Percentiles rank a stretch among this genome's conserved stretches.
phyloP scores from a whole-genome alignment of 2,888 invertebrate species.

The Leptopilina myrica region DNA sequence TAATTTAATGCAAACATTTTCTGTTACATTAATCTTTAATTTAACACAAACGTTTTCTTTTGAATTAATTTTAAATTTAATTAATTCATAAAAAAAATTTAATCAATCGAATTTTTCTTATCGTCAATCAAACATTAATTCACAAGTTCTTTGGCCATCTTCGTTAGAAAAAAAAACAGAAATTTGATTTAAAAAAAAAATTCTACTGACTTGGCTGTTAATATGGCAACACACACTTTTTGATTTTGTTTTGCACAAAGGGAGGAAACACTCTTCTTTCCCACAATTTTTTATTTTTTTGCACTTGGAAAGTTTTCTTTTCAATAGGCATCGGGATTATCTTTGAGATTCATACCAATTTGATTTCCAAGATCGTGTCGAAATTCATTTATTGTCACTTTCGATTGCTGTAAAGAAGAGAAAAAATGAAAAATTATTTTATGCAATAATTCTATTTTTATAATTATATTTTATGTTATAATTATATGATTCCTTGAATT shows the following conservation, averaged over 20 bases:
- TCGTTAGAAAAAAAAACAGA: not conserved
- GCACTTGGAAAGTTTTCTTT: slow-evolving; percentile 33
- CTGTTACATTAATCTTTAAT: no score
- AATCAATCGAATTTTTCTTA: slow-evolving; percentile 18
- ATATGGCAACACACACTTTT: slow-evolving; percentile 47
- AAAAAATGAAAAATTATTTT: slow-evolving; percentile 16
- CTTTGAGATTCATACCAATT: slow-evolving; percentile 67
- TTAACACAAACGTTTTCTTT: no score
- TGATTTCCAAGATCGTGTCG: slow-evolving; percentile 69
- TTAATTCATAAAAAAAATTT: not conserved
- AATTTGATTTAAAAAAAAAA: not conserved
- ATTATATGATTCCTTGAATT: no score
- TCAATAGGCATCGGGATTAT: slow-evolving; percentile 70
- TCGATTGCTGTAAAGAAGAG: slow-evolving; percentile 70
- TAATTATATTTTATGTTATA: no score
- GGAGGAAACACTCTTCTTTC: not conserved
- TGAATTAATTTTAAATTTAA: no score
- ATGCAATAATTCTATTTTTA: no score
- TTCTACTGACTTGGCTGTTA: slow-evolving; percentile 39
- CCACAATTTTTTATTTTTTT: not conserved
- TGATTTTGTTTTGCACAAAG: not conserved
- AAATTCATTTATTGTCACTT: slow-evolving; percentile 66
- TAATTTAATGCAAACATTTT: no score
- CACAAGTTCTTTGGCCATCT: slow-evolving; percentile 49
- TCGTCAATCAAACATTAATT: slow-evolving; percentile 18